Evolutionary conservation across 2,113 vertebrate genomes (phyloP), one percentile per base, ranked within the genome.

Genomic region (Burhinus bistriatus): DNA sequence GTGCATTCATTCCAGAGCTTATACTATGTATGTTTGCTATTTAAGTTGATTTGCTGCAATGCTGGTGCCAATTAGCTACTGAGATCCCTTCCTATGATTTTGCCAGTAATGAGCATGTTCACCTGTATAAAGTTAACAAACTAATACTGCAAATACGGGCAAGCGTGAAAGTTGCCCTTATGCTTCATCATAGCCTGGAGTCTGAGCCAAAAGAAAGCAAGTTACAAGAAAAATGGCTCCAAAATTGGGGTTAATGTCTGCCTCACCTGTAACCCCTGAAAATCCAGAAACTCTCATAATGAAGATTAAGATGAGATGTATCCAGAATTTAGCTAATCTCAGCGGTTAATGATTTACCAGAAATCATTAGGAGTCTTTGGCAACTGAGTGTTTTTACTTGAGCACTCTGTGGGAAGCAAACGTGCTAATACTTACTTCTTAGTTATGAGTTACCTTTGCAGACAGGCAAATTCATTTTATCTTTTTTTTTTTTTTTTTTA

Each of bases 331-430:
- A 52, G 11, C 15, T 45, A 62, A 59, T 55, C 34, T 71, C 62
- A 54, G 40, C 55, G 79, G 36, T 55, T 94, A 78, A 71, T 17
- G 12, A 51, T 61, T 65, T 87, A 57, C 36, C 18, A 66, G 36
- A 69, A 92, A 51, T 78, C 71, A 59, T 69, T 26, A 91, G n/a
- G 59, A 94, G 86, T 70, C 66, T 93, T 84, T 75, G 25, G 20
- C 59, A 95, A 83, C 25, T 87, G 77, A 96, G 90, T 95, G 72
- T 87, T 97, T 93, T 97, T 55, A 92, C 82, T 95, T 89, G 88
- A 97, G 59, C 10, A 8, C 32, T 96, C 32, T 75, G 54, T 92
- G 76, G 59, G 55, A 62, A 77, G 87, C 22, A 93, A 90, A 80
- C 23, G 19, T 66, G 61, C 45, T 64, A 89, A 93, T 77, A 70